Evolutionary conservation across 2,888 invertebrate species (phyloP), one percentile per base, ranked within the genome.

Genomic region (Caenorhabditis sinica): DNA sequence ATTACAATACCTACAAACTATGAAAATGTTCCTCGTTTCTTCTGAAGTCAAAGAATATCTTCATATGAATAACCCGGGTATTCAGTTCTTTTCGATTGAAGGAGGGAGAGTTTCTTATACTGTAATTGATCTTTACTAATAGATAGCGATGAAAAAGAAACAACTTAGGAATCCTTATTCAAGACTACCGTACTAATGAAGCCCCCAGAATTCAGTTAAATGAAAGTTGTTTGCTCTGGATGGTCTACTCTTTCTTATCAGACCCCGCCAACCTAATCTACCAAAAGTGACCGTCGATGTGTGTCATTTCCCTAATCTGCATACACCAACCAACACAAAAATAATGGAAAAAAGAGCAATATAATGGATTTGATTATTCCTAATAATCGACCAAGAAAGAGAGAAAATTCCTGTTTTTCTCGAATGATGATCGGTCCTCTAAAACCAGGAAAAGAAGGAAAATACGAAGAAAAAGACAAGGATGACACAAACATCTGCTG

Each of bases 401-500:
- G 17, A 25, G 56, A 56, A 28, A 28, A 13, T 56, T 65, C 25
- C n/a, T 28, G 45, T 36, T 33, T 51, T 53, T 53, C 33, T 53
- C 23, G 40, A 36, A 56, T 69, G 69, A n/a, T 69, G 53, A 69
- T 69, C 56, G 56, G 69, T 69, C 49, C 65, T 25, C 20, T 45
- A 58, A 45, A 25, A 43, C 33, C 43, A 49, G 25, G 49, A 72
- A 30, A 36, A 36, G 30, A 36, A 13, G 61, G 45, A 20, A 2
- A 15, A 15, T 25, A 73, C 30, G 17, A 30, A 45, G 36, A 51
- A 51, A 69, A 49, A 53, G 51, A 63, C 28, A 40, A 23, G 20
- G 53, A 56, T 56, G 56, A 56, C 68, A 45, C 68, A 76, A 76
- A 66, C 76, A 69, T 53, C 69, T 69, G 76, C 68, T 76, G 68